A percentile compares a stretch with the other conserved stretches of the same genome.
phyloP scores from a whole-genome alignment of 2,797 vertebrate species.

The Tiaroga cobitis region DNA sequence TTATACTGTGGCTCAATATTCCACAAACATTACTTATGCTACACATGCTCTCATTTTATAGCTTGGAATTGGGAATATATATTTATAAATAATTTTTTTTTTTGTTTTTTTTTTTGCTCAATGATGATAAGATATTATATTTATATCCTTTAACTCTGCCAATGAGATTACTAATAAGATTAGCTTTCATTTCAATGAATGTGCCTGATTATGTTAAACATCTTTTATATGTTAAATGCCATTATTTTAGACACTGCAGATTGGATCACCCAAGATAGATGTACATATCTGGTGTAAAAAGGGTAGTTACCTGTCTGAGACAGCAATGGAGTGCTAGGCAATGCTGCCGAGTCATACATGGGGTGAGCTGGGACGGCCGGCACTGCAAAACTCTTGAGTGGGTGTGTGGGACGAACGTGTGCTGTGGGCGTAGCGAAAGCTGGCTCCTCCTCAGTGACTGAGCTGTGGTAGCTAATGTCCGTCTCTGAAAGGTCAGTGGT shows the following conservation, averaged over 20 bases:
- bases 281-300: not conserved
- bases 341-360: conserved; percentile 84
- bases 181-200: not conserved
- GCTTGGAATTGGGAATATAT: not conserved
- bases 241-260: not conserved
- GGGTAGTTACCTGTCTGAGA: conserved; percentile 85
- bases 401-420: conserved; percentile 86
- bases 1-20: not conserved
- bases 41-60: not conserved
- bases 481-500: conserved; percentile 87
- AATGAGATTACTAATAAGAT: not conserved
- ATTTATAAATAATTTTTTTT: too few species aligned
- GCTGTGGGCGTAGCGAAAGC: conserved; percentile 86
- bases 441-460: conserved; percentile 87
- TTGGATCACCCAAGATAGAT: not conserved
- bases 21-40: not conserved
- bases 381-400: conserved; percentile 96
- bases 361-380: conserved; percentile 81
- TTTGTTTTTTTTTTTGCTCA: not conserved
- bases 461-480: conserved; percentile 83
- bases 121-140: conserved; percentile 7
- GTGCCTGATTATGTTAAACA: not conserved
- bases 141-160: not conserved
- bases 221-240: not conserved
- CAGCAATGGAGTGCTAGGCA: conserved; percentile 92